Percentiles rank a stretch among this genome's conserved stretches.
These are phyloP conservation scores for Pristionchus pacificus DNA, from an alignment of 1,140 invertebrate species.

Conservation along the genomic window DNA sequence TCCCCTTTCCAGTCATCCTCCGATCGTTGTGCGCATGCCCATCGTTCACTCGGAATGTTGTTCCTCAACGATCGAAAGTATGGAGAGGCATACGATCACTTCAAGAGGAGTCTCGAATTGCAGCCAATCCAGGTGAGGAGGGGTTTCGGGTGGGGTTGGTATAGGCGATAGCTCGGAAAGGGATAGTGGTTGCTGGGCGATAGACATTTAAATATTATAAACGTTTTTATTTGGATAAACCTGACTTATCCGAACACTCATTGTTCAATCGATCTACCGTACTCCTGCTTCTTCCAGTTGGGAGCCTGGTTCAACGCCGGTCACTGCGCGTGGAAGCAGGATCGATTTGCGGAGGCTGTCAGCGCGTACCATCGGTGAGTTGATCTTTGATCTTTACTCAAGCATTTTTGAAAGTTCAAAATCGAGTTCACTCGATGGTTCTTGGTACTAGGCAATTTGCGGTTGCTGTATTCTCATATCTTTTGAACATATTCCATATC, in stretches of 20 bases:
- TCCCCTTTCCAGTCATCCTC: conserved; percentile 30
- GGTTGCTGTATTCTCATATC: neutral
- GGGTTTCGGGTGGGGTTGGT: neutral
- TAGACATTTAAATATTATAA: neutral
- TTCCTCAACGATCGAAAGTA: conserved; percentile 71
- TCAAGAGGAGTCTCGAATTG: conserved; percentile 74
- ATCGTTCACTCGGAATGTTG: conserved; percentile 76
- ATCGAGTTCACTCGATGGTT: neutral
- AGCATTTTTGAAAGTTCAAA: neutral
- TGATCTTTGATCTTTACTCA: neutral
- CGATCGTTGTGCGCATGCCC: conserved; percentile 72
- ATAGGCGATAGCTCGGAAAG: neutral
- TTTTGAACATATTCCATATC: neutral
- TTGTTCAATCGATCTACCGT: neutral
- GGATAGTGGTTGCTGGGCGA: neutral
- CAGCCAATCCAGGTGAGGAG: conserved; percentile 68
- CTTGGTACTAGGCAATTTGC: neutral
- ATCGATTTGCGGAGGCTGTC: conserved; percentile 78
- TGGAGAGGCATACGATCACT: conserved; percentile 72
- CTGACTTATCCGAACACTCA: neutral
- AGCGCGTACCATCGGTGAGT: conserved; percentile 70
- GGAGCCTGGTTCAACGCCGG: conserved; percentile 79
- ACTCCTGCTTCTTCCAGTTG: conserved; percentile 58
- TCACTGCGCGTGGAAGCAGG: conserved; percentile 73
- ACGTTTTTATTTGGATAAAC: too few species aligned